Percentiles rank a stretch among this genome's conserved stretches.
Evolutionary conservation across 2,888 invertebrate genomes (phyloP).

Genomic region (Oscheius onirici): DNA sequence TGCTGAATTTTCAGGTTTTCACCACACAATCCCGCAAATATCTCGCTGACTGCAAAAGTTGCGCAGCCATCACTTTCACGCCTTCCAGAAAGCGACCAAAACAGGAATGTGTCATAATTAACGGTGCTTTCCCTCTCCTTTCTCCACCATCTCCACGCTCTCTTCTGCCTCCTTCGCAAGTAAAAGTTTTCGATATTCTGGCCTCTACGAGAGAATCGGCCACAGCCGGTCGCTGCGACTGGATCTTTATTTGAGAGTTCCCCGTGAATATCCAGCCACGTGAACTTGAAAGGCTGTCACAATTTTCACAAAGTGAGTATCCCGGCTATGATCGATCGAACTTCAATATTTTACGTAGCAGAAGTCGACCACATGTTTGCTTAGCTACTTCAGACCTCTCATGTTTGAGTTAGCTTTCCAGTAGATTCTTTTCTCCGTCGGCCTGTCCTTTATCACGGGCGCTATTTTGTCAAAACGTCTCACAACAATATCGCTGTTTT

Average conservation of each 20-base stretch:
- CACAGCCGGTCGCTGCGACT: constrained; percentile 28
- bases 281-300: constrained; percentile 1
- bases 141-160: not conserved
- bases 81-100: not conserved
- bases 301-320: not conserved
- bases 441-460: no score
- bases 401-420: no score
- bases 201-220: not conserved
- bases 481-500: no score
- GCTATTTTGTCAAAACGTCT: no score
- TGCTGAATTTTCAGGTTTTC: no score
- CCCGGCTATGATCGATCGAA: not conserved
- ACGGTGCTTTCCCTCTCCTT: no score
- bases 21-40: not conserved
- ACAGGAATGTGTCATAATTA: constrained; percentile 23
- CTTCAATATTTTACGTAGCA: not conserved
- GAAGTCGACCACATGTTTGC: no score
- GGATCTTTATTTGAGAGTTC: constrained; percentile 28
- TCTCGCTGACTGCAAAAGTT: not conserved
- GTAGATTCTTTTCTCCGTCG: no score
- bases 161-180: not conserved
- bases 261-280: constrained; percentile 24
- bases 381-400: no score
- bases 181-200: constrained; percentile 29
- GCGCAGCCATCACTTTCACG: not conserved